Evolutionary conservation across 2,888 invertebrate genomes (phyloP), one percentile per base, ranked within the genome.

Genomic region (Thecocarcelia acutangulata): DNA sequence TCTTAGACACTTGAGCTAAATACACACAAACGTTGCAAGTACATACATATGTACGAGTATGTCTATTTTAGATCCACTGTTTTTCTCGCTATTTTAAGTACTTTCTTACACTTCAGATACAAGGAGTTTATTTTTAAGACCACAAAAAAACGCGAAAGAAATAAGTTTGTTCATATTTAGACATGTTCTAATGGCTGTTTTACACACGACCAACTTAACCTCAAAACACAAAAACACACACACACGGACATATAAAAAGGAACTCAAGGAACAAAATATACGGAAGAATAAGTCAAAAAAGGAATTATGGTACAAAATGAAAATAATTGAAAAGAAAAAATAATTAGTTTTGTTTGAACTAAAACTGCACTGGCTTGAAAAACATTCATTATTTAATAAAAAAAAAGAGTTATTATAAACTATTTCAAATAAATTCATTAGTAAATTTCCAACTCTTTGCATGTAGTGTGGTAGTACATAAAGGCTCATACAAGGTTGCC

Each of bases 131-230:
- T 44, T 21, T 73, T 13, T 74, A 17, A 13, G 48, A 17, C 40
- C 56, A 63, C 19, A 37, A 54, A 54, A 13, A 59, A 15, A 52
- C 21, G 12, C 3, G 11, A 54, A 52, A 56, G 46, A 52, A 12
- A 59, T 48, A 69, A 44, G 15, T 69, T 33, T 40, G 33, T 66
- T 68, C 56, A 64, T 63, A 48, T 75, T 63, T 28, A 73, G 73
- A 73, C 66, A 82, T 78, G 66, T 78, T 78, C 46, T 78, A 78
- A 78, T 63, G 42, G 69, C 56, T 64, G 42, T 52, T 74, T 74
- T 56, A 58, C 42, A 80, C 59, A 78, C 66, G 74, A 75, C 46
- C 58, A 82, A 82, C 74, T 82, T 82, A 82, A 82, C 78, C 82
- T 82, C 74, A 82, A 82, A 82, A 80, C 9, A n/a, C 12, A 63